phyloP scores from a whole-genome alignment of 1,140 invertebrate species.

The Papilio dardanus region DNA sequence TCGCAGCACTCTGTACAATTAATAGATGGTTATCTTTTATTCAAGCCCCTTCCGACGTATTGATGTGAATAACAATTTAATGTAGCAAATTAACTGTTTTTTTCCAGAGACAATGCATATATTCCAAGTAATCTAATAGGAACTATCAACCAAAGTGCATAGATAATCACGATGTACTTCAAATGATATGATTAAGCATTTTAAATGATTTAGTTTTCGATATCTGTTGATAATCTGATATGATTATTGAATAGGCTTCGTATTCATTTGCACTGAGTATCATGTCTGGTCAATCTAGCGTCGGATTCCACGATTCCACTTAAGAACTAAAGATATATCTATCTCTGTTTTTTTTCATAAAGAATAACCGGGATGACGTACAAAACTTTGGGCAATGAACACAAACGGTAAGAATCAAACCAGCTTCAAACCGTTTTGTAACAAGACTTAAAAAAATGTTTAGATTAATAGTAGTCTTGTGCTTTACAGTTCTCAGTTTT shows the following conservation, averaged over 20 bases:
- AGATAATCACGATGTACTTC: background rate
- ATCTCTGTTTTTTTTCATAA: background rate
- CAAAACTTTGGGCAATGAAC: background rate
- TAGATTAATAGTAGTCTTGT: no score
- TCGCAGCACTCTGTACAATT: slow-evolving; percentile 40
- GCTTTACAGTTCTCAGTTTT: background rate
- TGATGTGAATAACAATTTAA: background rate
- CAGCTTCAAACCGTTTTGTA: background rate
- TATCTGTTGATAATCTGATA: background rate
- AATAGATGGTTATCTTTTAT: slow-evolving; percentile 46
- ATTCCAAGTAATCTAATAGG: background rate
- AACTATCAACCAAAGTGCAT: background rate
- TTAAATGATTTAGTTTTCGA: background rate
- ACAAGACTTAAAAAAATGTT: no score
- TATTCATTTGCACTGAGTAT: no score
- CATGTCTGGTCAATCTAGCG: no score
- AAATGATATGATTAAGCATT: background rate
- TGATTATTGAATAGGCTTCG: no score
- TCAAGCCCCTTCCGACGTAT: slow-evolving; percentile 30
- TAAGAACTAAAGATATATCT: background rate
- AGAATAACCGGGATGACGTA: background rate
- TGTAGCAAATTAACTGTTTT: slow-evolving; percentile 22
- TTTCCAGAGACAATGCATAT: background rate
- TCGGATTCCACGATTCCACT: background rate
- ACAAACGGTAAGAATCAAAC: no score